Evolutionary conservation across 2,888 invertebrate genomes (phyloP), one percentile per base, ranked within the genome.

Genomic region (Seira musarum): DNA sequence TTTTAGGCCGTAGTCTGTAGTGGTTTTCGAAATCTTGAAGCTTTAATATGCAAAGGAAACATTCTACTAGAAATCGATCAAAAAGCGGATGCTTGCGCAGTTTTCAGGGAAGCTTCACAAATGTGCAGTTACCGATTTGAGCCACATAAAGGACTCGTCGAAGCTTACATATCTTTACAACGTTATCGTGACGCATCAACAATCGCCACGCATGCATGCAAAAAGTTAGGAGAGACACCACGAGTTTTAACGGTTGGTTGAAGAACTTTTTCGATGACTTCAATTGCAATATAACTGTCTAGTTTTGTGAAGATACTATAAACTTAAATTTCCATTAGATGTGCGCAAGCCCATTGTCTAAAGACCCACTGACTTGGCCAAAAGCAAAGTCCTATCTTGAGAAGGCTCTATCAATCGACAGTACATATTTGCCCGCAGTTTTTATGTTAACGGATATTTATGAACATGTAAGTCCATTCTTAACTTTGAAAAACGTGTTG

Each of bases 161-260:
- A 94, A 85, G 93, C 93, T 88, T 94, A 94, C 87, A 89, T 94
- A 57, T 92, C 92, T 1, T 90, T 92, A 88, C 92, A 93, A 85
- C 90, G 94, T 73, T 89, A 92, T 30, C 90, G 93, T 87, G 95
- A 95, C 87, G 95, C 95, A 0, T 91, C 93, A 13, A 91, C 92
- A 13, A 91, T 93, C 87, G 94, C 94, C 0, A 91, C 92, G 19
- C 91, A 92, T 88, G 93, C 94, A 67, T 93, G 93, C 75, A 93
- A 93, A 87, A 92, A 93, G 82, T 90, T 94, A 67, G 93, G 93
- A 24, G 92, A 93, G 82, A 93, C 92, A 69, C 92, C 95, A 0
- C 90, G 94, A 87, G 92, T 93, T 82, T 90, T 94, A 72, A 93
- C 94, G 85, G 94, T 94, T n/a, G n/a, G n/a, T n/a, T n/a, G n/a